Evolutionary conservation across 2,797 vertebrate species (phyloP).

Genomic region (Limosa lapponica): DNA sequence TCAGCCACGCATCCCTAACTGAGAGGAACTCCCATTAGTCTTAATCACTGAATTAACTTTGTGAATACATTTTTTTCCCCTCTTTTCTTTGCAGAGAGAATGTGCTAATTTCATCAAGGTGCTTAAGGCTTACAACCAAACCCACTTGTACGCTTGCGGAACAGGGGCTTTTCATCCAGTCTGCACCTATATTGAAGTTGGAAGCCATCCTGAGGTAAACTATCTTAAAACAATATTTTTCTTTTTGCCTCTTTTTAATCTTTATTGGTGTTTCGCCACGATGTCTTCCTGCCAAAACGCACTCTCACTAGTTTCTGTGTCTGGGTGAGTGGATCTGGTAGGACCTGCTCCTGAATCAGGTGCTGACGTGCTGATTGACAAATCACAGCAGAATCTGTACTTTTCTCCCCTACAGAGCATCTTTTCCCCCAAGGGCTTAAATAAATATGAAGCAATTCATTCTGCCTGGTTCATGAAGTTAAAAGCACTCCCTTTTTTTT

Average conservation of each 20-base stretch:
- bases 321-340: background rate
- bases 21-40: background rate
- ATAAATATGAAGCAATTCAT: background rate
- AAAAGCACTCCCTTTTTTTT: background rate
- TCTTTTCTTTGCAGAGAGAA: constrained; percentile 87
- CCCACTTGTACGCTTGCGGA: constrained; percentile 93
- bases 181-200: constrained; percentile 94
- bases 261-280: background rate
- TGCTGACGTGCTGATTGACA: constrained; percentile 50
- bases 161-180: constrained; percentile 97
- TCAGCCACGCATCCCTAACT: background rate
- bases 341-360: constrained; percentile 26
- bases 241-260: background rate
- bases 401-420: background rate
- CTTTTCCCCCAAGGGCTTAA: background rate
- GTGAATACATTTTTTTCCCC: background rate
- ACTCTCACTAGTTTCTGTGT: background rate
- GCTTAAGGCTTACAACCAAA: constrained; percentile 93
- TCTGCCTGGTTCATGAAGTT: background rate
- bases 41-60: constrained; percentile 41
- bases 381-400: constrained; percentile 5
- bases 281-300: background rate
- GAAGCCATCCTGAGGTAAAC: constrained; percentile 93
- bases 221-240: background rate
- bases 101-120: constrained; percentile 97